Evolutionary conservation across 2,113 vertebrate genomes (phyloP), one percentile per base, ranked within the genome.

Genomic region (Epinephelus fuscoguttatus): DNA sequence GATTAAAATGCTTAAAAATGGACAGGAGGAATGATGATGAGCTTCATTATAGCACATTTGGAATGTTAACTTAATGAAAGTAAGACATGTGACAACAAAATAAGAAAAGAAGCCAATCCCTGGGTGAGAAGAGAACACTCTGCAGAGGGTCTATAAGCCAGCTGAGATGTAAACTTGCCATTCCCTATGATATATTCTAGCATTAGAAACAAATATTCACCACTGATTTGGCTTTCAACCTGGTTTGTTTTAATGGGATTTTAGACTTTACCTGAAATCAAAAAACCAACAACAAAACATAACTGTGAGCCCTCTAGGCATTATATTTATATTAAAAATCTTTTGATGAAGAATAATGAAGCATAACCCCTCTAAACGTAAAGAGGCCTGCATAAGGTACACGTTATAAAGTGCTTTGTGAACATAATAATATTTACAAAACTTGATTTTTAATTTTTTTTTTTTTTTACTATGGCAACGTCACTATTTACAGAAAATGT

Each of bases 331-430:
- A 77, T 70, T 21, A 66, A 6, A 53, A 45, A 59, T 63, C n/a
- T 61, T 50, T 47, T 15, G 2, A 13, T n/a, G 45, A 52, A 74
- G 23, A 80, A 55, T 2, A 69, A 70, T 45, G 21, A 30, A 70
- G 2, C 57, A 40, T 9, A 17, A 63, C 56, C 45, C 45, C 45
- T 78, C 69, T 30, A 15, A 30, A 25, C 56, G 2, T 19, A 47
- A 59, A 74, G 13, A 82, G 50, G 63, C 72, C 82, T 90, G 88
- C 84, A 87, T 87, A 91, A 84, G 52, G 88, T 76, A 76, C 47
- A 71, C 75, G 59, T 84, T 82, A 33, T 94, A 95, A 95, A 95
- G 94, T 95, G 94, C 94, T 84, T 80, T 71, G 84, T 90, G 90
- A 75, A 91, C 63, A 85, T 67, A 45, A 88, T 70, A 52, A 80